These are phyloP conservation scores for Salmo trutta DNA, from an alignment of 2,797 vertebrate species.

Conservation along the genomic window DNA sequence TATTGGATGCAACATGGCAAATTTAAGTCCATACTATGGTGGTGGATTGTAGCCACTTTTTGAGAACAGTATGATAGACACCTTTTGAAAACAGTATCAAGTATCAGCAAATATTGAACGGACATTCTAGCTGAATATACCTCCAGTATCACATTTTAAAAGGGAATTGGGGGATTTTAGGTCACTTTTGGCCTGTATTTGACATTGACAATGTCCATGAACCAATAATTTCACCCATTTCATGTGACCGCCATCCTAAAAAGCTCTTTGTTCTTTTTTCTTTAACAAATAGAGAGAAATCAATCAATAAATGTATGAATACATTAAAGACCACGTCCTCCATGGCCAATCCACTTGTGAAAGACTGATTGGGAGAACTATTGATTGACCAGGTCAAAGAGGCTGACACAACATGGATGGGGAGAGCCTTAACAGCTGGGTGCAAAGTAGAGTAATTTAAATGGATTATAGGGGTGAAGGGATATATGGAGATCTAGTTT, in stretches of 20 bases:
- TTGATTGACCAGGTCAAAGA: conserved; percentile 62
- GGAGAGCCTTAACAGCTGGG: conserved; percentile 37
- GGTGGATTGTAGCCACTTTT: not conserved
- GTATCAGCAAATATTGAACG: not conserved
- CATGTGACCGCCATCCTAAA: not conserved
- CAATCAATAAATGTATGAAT: conserved; percentile 78
- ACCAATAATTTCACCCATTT: not conserved
- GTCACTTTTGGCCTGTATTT: not conserved
- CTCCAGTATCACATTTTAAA: not conserved
- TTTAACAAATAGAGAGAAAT: conserved; percentile 40
- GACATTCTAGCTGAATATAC: not conserved
- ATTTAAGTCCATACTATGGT: too few species aligned
- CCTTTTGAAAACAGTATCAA: not conserved
- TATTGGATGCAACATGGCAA: too few species aligned
- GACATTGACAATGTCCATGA: conserved; percentile 15
- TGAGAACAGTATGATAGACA: not conserved
- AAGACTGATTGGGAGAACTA: conserved; percentile 51
- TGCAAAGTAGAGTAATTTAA: conserved; percentile 34
- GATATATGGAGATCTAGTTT: conserved; percentile 6
- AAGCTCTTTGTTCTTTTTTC: conserved; percentile 50
- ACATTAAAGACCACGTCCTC: conserved; percentile 60
- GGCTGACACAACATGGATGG: conserved; percentile 38
- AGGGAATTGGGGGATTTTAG: not conserved
- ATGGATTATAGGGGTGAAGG: conserved; percentile 14
- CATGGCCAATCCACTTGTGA: conserved; percentile 52